These are phyloP conservation scores for Nudaria mundana DNA, from an alignment of 2,888 invertebrate genomes.

Conservation along the genomic window DNA sequence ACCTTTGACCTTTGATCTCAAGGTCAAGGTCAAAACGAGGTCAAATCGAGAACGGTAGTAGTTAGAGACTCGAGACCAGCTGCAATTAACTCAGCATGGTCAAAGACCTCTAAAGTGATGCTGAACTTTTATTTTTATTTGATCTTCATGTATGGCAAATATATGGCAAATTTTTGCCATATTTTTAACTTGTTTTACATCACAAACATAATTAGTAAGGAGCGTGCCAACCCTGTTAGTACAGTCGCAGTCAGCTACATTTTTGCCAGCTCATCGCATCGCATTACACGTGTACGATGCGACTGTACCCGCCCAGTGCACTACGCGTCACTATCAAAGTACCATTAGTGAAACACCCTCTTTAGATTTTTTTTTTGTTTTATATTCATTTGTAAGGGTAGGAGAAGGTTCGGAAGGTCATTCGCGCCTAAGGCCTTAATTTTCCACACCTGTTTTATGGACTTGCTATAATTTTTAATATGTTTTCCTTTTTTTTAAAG, in stretches of 20 bases:
- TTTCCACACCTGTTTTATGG: slow-evolving; percentile 10
- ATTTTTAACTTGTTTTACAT: too few relatives aligned
- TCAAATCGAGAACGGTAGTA: too few relatives aligned
- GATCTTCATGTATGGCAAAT: too few relatives aligned
- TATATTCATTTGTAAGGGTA: slow-evolving; percentile 42
- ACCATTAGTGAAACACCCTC: slow-evolving; percentile 52
- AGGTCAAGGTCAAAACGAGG: too few relatives aligned
- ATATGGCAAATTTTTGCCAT: too few relatives aligned
- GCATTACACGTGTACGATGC: slow-evolving; percentile 41
- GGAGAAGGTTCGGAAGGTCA: slow-evolving; percentile 29
- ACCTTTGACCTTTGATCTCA: too few relatives aligned
- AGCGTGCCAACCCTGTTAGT: slow-evolving; percentile 25
- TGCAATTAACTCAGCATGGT: too few relatives aligned
- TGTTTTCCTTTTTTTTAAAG: too few relatives aligned
- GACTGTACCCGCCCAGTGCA: slow-evolving; percentile 33
- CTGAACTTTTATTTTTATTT: too few relatives aligned
- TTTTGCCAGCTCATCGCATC: slow-evolving; percentile 39
- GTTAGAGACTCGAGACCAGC: too few relatives aligned
- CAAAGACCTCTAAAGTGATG: too few relatives aligned
- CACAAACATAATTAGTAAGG: slow-evolving; percentile 5
- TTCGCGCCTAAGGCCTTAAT: slow-evolving; percentile 24
- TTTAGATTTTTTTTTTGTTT: slow-evolving; percentile 33
- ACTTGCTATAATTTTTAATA: too few relatives aligned
- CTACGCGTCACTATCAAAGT: slow-evolving; percentile 47
- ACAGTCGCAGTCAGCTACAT: slow-evolving; percentile 31